Evolutionary conservation across 2,797 vertebrate species (phyloP), one percentile per base, ranked within the genome.

Genomic region (Eutrigla gurnardus): DNA sequence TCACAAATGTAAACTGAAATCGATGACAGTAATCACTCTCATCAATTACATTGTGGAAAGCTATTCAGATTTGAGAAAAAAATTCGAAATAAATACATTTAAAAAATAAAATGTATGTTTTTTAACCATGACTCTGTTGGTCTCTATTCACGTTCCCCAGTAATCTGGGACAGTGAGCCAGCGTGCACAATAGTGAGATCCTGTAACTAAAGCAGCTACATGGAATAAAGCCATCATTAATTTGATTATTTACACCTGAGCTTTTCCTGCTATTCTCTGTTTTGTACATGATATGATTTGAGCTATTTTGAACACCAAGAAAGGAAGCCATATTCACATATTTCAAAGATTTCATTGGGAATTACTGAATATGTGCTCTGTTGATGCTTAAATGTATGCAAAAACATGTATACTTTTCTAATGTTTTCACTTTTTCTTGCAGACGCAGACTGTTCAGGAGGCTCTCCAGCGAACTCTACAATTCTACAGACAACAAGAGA

Each of bases 371-470:
- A 49, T 54, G 13, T 52, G 17, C 33, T 12, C 14, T 17, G 12
- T 35, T 55, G 5, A 35, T 3, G 13, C 13, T 42, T 65, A 45
- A 46, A 18, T 42, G 25, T 18, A 14, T 59, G 37, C 54, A 36
- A 5, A 13, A 15, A 8, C 11, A 62, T 5, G 47, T 7, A 53
- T 18, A 64, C 6, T 35, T 7, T 13, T 3, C 46, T 76, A 36
- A 82, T 55, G 25, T 49, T 58, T 50, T 54, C 5, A 25, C 58
- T 14, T 85, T 67, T 53, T 70, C 71, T 84, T 87, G 0, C 87
- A 99, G 98, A 97, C 95, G 33, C 97, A 97, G 94, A 99, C 95
- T 67, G 97, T 99, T 92, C 96, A 93, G 85, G 96, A 97, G 78
- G 97, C 97, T 91, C 94, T 99, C 53, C 96, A 98, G 93, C 96